Base-by-base conservation (phyloP, 2,797 vertebrate genomes). In the Strix occidentalis region DNA sequence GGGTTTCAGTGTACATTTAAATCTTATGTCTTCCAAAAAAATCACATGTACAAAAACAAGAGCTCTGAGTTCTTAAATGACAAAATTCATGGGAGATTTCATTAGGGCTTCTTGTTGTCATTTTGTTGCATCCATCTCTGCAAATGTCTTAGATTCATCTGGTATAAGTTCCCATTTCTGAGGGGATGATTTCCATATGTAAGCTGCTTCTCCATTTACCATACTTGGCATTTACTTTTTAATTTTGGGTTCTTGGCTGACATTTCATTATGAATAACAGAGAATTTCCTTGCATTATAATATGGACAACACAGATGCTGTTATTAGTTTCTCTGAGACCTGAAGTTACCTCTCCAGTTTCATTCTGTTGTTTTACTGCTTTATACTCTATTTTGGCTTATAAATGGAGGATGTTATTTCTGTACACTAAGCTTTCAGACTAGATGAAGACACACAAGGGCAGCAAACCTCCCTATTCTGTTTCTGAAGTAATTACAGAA, bases 401-500 rank as follows among this genome's bases (percentile, higher is more conserved):
- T 35, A 85, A 82, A 65, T 4, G 63, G 26, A 64, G 29, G 17
- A 39, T 53, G 14, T n/a, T 61, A 28, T 78, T 85, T 84, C 13
- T 50, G 7, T 41, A 4, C 31, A 4, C 35, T 70, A n/a, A 78
- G 11, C 7, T 66, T 84, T 92, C 57, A 78, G 33, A 56, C 10
- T 50, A 51, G 48, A 45, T 17, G 41, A 87, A 69, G 63, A 35
- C 29, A 82, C 18, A 21, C 7, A 46, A 70, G 43, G 50, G 29
- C 63, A 79, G 39, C 18, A 80, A 86, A 45, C 28, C 39, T 77
- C 19, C 37, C 35, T 77, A 4, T 29, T 56, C 35, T 61, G 23
- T 75, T 87, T 88, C 35, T 90, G 45, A 70, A 70, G 39, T 26
- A 84, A 60, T 93, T 74, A 75, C 37, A 64, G 69, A 88, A 57